These are phyloP conservation scores for Synergus gifuensis DNA, from an alignment of 2,888 invertebrate species.

Conservation along the genomic window DNA sequence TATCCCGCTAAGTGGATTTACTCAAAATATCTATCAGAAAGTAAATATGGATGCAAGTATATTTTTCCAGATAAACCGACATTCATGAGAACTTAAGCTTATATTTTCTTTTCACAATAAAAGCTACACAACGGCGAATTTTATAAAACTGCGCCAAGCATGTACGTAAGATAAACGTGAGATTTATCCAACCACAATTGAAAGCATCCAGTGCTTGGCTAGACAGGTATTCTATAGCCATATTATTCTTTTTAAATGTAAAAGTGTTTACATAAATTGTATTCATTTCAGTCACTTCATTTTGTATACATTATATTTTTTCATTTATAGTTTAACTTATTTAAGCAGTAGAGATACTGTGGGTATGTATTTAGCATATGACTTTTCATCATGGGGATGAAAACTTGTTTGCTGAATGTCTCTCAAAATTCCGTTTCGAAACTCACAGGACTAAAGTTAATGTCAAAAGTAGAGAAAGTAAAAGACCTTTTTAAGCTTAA, in stretches of 20 bases:
- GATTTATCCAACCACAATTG: not conserved
- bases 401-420: not conserved
- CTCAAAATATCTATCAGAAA: not conserved
- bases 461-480: conserved; percentile 18
- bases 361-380: not conserved
- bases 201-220: not conserved
- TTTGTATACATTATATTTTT: too few relatives aligned
- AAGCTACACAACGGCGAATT: not conserved
- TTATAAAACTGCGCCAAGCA: not conserved
- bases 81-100: not conserved
- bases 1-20: not conserved
- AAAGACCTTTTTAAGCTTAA: conserved; percentile 22
- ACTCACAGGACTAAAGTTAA: conserved; percentile 4
- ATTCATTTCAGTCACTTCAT: too few relatives aligned
- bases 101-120: not conserved
- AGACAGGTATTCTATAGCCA: not conserved
- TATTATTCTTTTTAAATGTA: not conserved
- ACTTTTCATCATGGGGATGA: not conserved
- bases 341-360: not conserved
- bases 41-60: not conserved
- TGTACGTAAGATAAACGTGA: not conserved
- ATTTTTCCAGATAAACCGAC: not conserved
- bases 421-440: not conserved
- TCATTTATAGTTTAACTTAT: not conserved
- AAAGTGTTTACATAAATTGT: not conserved